These are phyloP conservation scores for Gallinago stenura DNA, from an alignment of 2,797 vertebrate species.

Conservation along the genomic window DNA sequence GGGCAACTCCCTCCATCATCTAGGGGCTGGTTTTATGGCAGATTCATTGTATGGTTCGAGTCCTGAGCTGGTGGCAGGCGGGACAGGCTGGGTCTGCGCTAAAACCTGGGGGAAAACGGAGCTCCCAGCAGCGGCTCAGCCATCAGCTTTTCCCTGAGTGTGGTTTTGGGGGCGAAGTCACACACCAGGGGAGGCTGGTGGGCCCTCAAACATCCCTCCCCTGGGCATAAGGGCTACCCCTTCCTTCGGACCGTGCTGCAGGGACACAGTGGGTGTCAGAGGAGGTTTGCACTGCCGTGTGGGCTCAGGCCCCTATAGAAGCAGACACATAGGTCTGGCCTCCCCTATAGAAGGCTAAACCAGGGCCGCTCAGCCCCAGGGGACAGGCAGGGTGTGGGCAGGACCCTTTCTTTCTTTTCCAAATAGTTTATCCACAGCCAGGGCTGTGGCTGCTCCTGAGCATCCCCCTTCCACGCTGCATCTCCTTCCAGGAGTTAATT, in stretches of 20 bases:
- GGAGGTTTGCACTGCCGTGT: rapidly evolving
- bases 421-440: background rate
- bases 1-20: background rate
- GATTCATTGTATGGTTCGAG: too few species aligned
- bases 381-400: background rate
- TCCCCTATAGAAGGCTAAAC: background rate
- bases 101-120: background rate
- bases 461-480: rapidly evolving
- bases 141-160: rapidly evolving
- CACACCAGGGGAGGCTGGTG: rapidly evolving
- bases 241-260: rapidly evolving
- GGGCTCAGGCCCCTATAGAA: background rate
- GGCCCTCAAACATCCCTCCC: background rate
- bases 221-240: background rate
- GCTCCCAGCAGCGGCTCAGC: rapidly evolving
- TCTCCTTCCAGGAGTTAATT: background rate
- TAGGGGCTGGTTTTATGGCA: background rate
- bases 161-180: background rate
- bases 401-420: background rate
- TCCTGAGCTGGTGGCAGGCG: too few species aligned
- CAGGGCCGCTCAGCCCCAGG: background rate
- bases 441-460: background rate
- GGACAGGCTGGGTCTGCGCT: rapidly evolving
- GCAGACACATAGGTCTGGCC: background rate
- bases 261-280: background rate